Base-by-base conservation (phyloP, 2,113 vertebrate genomes). In the Lipotes vexillifer region DNA sequence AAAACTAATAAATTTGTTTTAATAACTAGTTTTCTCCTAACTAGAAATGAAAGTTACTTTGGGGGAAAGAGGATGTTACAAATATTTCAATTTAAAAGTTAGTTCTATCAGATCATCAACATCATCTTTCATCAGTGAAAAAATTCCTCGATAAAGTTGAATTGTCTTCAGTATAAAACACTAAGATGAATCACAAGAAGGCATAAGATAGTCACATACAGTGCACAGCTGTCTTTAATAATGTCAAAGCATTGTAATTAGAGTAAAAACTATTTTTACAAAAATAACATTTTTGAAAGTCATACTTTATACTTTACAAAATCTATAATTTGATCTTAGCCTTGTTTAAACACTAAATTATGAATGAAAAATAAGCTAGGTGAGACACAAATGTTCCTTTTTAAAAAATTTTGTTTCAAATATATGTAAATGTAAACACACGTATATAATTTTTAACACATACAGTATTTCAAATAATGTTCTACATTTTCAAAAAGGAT, bases 211-310 rank as follows among this genome's bases (percentile, higher is more conserved):
- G 49, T 78, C 38, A 65, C 31, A 36, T 69, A 41, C 0, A 44
- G 21, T 57, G 29, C 12, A 29, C 5, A 44, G 17, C 1, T 78
- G 2, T 74, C 8, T 71, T 68, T 66, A 90, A 38, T 59, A 71
- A 88, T 72, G 18, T 44, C 41, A 74, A 55, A 75, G 14, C 2
- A 46, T 33, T 78, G 66, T 15, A 88, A 23, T 27, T 81, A 21
- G 55, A 57, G 55, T 57, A 61, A 71, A 38, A 23, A 6, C 23
- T 46, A 25, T 46, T 84, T 75, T 84, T 29, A 61, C n/a, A 78
- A 52, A 59, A 91, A 80, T 20, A 88, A 44, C 18, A 27, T 96
- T 63, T 57, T 41, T 83, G 69, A 94, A 93, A 93, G 6, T 17
- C 23, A 69, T 75, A 66, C 12, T 20, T 31, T 69, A 14, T 52